A percentile compares a stretch with the other conserved stretches of the same genome.
Evolutionary conservation across 1,140 invertebrate genomes (phyloP).

Genomic region (Euglossa dilemma): DNA sequence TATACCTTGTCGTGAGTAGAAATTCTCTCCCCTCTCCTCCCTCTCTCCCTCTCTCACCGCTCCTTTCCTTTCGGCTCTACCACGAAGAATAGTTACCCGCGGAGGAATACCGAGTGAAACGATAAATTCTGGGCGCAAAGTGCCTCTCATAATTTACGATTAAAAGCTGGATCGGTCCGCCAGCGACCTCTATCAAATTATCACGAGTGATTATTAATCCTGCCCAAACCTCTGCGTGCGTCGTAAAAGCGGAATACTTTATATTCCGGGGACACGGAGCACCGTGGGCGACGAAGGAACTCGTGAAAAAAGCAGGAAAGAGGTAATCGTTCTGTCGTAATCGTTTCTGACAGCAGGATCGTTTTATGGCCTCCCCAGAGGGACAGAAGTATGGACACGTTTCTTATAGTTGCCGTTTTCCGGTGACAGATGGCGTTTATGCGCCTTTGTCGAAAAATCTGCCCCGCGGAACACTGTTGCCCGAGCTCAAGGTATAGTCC

Average conservation of each 20-base stretch:
- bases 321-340: not conserved
- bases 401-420: not conserved
- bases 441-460: not conserved
- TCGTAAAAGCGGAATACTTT: not conserved
- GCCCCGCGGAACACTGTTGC: no score
- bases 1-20: constrained; percentile 15
- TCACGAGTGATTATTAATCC: constrained; percentile 39
- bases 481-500: not conserved
- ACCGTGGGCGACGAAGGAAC: not conserved
- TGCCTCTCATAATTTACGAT: constrained; percentile 43
- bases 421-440: constrained; percentile 13
- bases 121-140: constrained; percentile 53
- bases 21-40: constrained; percentile 29
- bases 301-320: not conserved
- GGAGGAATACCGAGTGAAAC: constrained; percentile 42
- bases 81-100: constrained; percentile 48
- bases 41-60: not conserved
- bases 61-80: not conserved
- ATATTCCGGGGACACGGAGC: no score
- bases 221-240: not conserved
- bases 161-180: constrained; percentile 27
- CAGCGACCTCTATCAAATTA: constrained; percentile 45
- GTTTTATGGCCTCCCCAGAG: not conserved
- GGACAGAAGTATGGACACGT: not conserved
- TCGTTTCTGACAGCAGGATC: not conserved